phyloP scores from a whole-genome alignment of 2,797 vertebrate species.

The Gymnoscopelus braueri region DNA sequence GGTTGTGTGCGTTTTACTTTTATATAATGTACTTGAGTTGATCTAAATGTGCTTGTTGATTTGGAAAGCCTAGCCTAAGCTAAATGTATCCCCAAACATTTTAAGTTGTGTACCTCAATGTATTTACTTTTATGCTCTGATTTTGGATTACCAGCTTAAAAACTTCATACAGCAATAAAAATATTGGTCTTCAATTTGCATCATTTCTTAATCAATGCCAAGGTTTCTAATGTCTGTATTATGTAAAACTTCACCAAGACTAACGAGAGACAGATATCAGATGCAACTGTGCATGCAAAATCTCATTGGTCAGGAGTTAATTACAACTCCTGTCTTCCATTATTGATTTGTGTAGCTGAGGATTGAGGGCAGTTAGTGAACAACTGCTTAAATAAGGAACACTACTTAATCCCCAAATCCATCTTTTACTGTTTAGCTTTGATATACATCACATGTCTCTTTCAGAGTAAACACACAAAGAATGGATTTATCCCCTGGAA shows the following conservation, averaged over 20 bases:
- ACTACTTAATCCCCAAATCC: too few relatives aligned
- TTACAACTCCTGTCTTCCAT: conserved; percentile 41
- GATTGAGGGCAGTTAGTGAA: background rate
- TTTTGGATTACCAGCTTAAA: conserved; percentile 16
- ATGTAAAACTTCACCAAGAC: too few relatives aligned
- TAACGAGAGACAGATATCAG: background rate
- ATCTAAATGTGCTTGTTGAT: conserved; percentile 6
- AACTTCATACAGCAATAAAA: conserved; percentile 51
- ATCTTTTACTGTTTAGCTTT: too few relatives aligned
- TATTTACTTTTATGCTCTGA: conserved; percentile 31
- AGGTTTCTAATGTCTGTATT: background rate
- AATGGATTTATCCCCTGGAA: conserved; percentile 71
- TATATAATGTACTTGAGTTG: background rate
- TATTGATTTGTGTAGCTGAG: conserved; percentile 1
- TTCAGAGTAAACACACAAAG: background rate
- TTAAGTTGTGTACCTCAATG: conserved; percentile 31
- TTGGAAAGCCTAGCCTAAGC: conserved; percentile 27
- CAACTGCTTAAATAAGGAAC: background rate
- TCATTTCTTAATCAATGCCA: conserved; percentile 1
- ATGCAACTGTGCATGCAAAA: conserved; percentile 6
- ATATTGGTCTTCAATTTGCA: conserved; percentile 18
- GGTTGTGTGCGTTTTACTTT: conserved; percentile 24
- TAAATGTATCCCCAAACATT: conserved; percentile 29
- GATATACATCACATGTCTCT: too few relatives aligned
- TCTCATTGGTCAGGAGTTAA: conserved; percentile 52